Evolutionary conservation across 2,113 vertebrate species (phyloP).

Genomic region (Takifugu bimaculatus): DNA sequence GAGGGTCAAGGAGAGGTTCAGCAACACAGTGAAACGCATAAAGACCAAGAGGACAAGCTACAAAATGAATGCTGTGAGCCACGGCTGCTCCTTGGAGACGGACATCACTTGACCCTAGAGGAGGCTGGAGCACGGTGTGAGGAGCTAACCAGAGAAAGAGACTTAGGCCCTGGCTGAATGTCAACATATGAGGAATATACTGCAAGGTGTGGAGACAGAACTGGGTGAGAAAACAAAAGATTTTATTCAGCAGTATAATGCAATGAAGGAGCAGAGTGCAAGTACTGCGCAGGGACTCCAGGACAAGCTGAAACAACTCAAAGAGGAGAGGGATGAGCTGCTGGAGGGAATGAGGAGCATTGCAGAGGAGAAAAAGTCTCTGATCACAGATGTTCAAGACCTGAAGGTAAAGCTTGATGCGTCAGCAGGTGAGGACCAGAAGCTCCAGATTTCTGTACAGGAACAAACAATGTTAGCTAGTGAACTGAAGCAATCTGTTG

Average conservation of each 20-base stretch:
- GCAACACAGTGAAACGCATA: slow-evolving; percentile 61
- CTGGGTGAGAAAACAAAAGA: slow-evolving; percentile 83
- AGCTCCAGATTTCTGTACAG: slow-evolving; percentile 19
- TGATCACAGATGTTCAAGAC: slow-evolving; percentile 73
- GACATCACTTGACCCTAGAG: slow-evolving; percentile 52
- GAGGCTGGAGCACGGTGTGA: slow-evolving; percentile 78
- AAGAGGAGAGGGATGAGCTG: slow-evolving; percentile 78
- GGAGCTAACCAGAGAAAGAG: slow-evolving; percentile 77
- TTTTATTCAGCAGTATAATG: slow-evolving; percentile 83
- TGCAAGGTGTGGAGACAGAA: slow-evolving; percentile 82
- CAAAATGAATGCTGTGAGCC: slow-evolving; percentile 62
- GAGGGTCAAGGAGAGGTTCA: slow-evolving; percentile 68
- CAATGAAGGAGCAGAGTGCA: slow-evolving; percentile 85
- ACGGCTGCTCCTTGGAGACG: slow-evolving; percentile 3
- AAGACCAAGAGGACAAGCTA: slow-evolving; percentile 66
- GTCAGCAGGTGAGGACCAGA: slow-evolving; percentile 57
- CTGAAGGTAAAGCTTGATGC: slow-evolving; percentile 68
- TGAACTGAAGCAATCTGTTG: slow-evolving; percentile 69
- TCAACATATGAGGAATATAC: slow-evolving; percentile 78
- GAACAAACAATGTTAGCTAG: slow-evolving; percentile 31
- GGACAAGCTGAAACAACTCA: slow-evolving; percentile 77
- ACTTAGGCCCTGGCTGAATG: slow-evolving; percentile 80
- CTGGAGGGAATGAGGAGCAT: slow-evolving; percentile 66
- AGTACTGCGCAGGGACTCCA: slow-evolving; percentile 80
- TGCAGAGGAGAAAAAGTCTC: slow-evolving; percentile 78